Conservation (phyloP, 2,888 invertebrate genomes). For the Anticlea derivata region DNA sequence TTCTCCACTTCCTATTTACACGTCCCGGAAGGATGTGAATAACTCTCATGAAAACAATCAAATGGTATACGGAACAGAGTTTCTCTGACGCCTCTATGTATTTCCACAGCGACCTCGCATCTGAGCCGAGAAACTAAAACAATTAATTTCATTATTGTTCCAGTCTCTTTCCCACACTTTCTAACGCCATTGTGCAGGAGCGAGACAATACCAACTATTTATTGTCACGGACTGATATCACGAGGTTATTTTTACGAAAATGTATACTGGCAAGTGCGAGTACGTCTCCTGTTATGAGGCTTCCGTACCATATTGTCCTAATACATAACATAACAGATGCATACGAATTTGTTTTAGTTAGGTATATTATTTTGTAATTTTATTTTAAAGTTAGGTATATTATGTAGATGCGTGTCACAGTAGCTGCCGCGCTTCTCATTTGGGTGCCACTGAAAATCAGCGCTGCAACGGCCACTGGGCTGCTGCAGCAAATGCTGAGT, state of each 20-base stretch:
- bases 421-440: too few species aligned
- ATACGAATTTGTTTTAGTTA: too few species aligned
- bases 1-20: conserved; percentile 17
- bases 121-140: conserved; percentile 47
- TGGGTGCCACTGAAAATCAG: too few species aligned
- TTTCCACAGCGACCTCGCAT: conserved; percentile 33
- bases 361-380: too few species aligned
- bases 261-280: conserved; percentile 24
- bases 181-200: conserved; percentile 70
- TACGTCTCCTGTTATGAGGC: neutral
- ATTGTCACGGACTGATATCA: conserved; percentile 57
- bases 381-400: too few species aligned
- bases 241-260: conserved; percentile 46
- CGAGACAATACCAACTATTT: conserved; percentile 68
- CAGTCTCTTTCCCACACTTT: conserved; percentile 77
- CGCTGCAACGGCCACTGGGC: too few species aligned
- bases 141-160: conserved; percentile 65
- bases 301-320: conserved; percentile 3
- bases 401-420: too few species aligned
- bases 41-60: conserved; percentile 26
- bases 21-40: conserved; percentile 16
- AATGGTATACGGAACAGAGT: conserved; percentile 20
- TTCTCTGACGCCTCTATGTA: conserved; percentile 32
- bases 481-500: too few species aligned
- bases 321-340: too few species aligned